A percentile compares a stretch with the other conserved stretches of the same genome.
Evolutionary conservation across 2,888 invertebrate species (phyloP).

Genomic region (Adelognathus sp.): DNA sequence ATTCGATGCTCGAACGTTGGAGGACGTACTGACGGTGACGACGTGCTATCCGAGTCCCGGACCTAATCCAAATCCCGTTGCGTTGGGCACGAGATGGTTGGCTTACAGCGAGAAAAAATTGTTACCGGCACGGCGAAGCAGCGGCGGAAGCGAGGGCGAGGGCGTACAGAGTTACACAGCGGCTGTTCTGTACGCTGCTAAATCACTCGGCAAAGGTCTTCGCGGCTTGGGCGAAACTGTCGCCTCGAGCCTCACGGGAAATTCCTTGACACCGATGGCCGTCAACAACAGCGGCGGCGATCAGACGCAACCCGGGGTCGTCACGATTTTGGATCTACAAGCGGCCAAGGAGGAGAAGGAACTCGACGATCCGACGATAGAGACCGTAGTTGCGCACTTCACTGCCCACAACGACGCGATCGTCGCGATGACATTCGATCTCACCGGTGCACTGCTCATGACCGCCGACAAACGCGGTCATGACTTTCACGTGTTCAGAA

Average conservation of each 20-base stretch:
- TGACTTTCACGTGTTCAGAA: conserved; percentile 97
- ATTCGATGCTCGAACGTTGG: conserved; percentile 94
- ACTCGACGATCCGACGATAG: conserved; percentile 85
- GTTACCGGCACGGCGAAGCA: conserved; percentile 89
- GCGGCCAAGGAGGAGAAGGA: conserved; percentile 85
- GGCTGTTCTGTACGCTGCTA: conserved; percentile 96
- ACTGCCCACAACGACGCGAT: conserved; percentile 94
- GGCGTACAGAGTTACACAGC: conserved; percentile 95
- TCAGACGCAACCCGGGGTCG: conserved; percentile 91
- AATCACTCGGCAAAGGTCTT: conserved; percentile 94
- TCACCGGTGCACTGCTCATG: conserved; percentile 93
- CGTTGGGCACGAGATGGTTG: conserved; percentile 92
- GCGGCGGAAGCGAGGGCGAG: conserved; percentile 92
- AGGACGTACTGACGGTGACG: conserved; percentile 93
- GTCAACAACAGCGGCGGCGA: conserved; percentile 81
- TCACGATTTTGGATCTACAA: conserved; percentile 94
- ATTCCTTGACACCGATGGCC: conserved; percentile 71
- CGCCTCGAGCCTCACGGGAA: conserved; percentile 92
- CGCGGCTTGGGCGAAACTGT: conserved; percentile 95
- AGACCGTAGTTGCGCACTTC: conserved; percentile 93
- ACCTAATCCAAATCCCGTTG: conserved; percentile 90
- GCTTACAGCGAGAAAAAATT: conserved; percentile 93
- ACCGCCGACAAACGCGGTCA: conserved; percentile 97
- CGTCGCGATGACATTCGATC: conserved; percentile 94
- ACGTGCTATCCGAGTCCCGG: conserved; percentile 95